Base-by-base conservation (phyloP, 1,140 invertebrate genomes). In the Platyscapa corneri region DNA sequence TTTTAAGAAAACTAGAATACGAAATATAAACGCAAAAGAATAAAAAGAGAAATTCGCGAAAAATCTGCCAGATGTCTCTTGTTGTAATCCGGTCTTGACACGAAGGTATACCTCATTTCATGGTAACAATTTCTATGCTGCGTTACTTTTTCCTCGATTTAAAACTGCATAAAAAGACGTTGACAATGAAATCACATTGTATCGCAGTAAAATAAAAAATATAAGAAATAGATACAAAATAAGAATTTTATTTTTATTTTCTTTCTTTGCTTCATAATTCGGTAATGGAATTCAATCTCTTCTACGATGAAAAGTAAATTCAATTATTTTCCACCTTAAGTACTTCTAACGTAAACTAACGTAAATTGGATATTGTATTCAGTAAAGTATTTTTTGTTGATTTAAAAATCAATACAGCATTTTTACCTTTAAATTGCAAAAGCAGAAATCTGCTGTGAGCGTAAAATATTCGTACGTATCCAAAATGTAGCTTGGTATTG, bases 71-170 rank as follows among this genome's bases (percentile, higher is more conserved):
- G 56, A 60, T 64, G 77, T 64, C 56, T 79, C 77, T 20, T 3
- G 34, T 32, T 82, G 49, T 74, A 82, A 82, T 82, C 6, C 67
- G 67, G 37, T 74, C 70, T 18, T 37, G 53, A 75, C 49, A 39
- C 14, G 80, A 75, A 72, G 70, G 70, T 82, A 23, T 82, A 75
- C 81, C 49, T 82, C 34, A 39, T 82, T 82, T 82, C 67, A 75
- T 42, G 56, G 77, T 56, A 74, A 82, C 49, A 75, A 75, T 74
- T 75, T 75, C 67, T 60, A 37, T 75, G 46, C 49, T 30, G 5
- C 32, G 37, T 6, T 56, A 37, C 20, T 39, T 60, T 75, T 82
- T 74, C 23, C 34, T 53, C 77, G 12, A 42, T 82, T 82, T 82
- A 56, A 82, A 72, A 34, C 23, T n/a, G 79, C 65, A 65, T 82